A percentile compares a stretch with the other conserved stretches of the same genome.
These are phyloP conservation scores for Platichthys flesus DNA, from an alignment of 2,113 vertebrate genomes.

Conservation along the genomic window DNA sequence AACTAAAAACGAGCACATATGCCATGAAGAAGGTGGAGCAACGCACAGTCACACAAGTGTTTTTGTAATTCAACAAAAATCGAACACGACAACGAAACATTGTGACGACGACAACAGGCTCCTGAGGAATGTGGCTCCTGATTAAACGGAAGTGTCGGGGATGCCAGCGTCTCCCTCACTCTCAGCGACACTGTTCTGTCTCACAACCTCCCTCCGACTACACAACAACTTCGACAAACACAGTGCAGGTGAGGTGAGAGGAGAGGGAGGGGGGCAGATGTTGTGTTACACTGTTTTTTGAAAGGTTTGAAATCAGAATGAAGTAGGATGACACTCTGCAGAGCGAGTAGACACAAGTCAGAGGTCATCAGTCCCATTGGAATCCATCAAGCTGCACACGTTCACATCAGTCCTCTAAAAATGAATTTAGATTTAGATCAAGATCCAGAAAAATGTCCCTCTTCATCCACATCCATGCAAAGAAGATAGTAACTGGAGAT, in stretches of 20 bases:
- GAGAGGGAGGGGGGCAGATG: neutral
- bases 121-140: slow-evolving; percentile 40
- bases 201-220: slow-evolving; percentile 14
- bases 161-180: slow-evolving; percentile 33
- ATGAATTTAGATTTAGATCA: no score
- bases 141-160: slow-evolving; percentile 55
- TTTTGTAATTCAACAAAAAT: slow-evolving; percentile 8
- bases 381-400: no score
- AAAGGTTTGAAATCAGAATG: neutral
- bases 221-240: no score
- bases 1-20: neutral
- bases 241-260: neutral
- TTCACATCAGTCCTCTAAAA: no score
- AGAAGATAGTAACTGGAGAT: no score
- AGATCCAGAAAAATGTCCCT: no score
- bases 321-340: neutral
- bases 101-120: slow-evolving; percentile 47
- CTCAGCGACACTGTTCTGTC: slow-evolving; percentile 24
- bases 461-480: no score
- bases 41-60: neutral
- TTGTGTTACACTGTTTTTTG: slow-evolving; percentile 1
- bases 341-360: no score
- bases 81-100: neutral
- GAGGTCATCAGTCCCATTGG: no score
- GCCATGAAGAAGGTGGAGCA: neutral